Base-by-base conservation (phyloP, 2,888 invertebrate species). In the Pheosia gnoma region DNA sequence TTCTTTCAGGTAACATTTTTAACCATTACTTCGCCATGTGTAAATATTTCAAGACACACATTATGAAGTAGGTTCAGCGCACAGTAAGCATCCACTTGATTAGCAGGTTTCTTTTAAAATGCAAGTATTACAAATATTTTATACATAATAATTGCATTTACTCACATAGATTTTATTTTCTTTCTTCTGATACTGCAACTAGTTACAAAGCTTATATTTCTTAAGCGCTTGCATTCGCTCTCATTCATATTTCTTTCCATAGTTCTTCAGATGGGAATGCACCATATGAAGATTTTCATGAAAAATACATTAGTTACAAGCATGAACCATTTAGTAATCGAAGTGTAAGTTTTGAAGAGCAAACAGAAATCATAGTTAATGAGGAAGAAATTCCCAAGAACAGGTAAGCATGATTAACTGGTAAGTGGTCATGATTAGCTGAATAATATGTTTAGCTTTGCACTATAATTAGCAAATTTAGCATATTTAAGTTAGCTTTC, bases 251-350 rank as follows among this genome's bases (percentile, higher is more conserved):
- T 89, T 91, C 86, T 93, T 90, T 93, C 89, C 89, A 85, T 94
- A 94, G 94, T 92, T 94, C 94, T 87, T 94, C 94, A 83, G 94
- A 94, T 86, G 93, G 93, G 66, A 93, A 93, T 91, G 92, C 88
- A 85, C 90, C 95, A 83, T 95, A 95, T 82, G 95, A 97, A 94
- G 97, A 96, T 85, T 97, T 97, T 88, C 97, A 97, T 87, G 97
- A 97, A 92, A 96, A 96, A 87, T 94, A 96, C 80, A 95, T 97
- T 86, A 96, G 96, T 86, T 94, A 90, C 94, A 90, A 94, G 91
- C 95, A 96, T 79, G 96, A 96, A 78, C 94, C 96, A 84, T 97
- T 96, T 90, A 95, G 96, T 78, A 96, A 96, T 87, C 95, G 96
- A 81, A 96, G 96, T 75, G 95, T 96, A 71, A 96, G 96, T 79